phyloP scores from a whole-genome alignment of 2,888 invertebrate species.

The Seira ritae region DNA sequence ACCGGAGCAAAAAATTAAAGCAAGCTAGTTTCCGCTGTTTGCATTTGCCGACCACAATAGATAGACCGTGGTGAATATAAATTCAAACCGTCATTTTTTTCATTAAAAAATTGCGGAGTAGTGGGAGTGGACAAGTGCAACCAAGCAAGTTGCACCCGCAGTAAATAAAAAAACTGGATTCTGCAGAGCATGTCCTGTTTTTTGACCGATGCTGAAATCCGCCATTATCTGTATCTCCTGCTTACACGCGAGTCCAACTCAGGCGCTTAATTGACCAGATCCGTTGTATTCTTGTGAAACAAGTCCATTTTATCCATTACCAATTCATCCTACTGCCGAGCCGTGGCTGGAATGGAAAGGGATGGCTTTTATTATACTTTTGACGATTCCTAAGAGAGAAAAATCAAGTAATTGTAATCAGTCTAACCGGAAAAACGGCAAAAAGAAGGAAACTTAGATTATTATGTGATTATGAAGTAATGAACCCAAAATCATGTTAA shows the following conservation, averaged over 20 bases:
- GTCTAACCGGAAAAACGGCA: conserved; percentile 40
- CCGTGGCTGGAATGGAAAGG: not conserved
- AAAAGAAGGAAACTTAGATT: not conserved
- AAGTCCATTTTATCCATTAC: conserved; percentile 12
- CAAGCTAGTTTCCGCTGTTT: not conserved
- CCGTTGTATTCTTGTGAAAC: conserved; percentile 40
- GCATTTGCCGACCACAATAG: not conserved
- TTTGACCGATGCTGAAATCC: not conserved
- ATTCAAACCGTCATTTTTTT: not conserved
- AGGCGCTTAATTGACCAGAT: conserved; percentile 57
- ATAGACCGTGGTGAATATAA: not conserved
- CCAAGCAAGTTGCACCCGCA: not conserved
- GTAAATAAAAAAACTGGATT: not conserved
- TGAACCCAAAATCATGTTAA: too few species aligned
- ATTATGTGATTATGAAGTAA: not conserved
- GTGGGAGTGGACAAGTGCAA: not conserved
- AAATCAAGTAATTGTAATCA: conserved; percentile 12
- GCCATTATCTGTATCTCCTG: not conserved
- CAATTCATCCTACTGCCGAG: not conserved
- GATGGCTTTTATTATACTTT: not conserved
- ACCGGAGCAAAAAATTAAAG: not conserved
- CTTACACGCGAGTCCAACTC: conserved; percentile 22
- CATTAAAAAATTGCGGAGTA: not conserved
- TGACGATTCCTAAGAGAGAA: conserved; percentile 29
- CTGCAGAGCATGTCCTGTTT: not conserved